phyloP scores from a whole-genome alignment of 2,797 vertebrate species.

The Fundulus diaphanus region DNA sequence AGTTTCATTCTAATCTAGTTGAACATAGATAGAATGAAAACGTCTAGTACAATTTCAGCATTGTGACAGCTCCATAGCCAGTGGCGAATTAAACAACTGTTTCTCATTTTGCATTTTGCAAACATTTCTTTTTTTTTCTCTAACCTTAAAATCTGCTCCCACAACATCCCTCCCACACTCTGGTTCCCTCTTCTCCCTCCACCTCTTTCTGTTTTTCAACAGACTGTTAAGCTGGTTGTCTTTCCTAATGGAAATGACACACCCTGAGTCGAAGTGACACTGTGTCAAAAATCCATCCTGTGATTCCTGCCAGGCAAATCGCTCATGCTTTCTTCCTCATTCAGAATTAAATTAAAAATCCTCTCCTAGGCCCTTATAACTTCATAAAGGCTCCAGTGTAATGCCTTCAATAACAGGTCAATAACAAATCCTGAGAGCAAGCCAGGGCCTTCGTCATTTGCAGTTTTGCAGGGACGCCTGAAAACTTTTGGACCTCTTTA shows the following conservation, averaged over 20 bases:
- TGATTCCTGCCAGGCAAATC: slow-evolving; percentile 66
- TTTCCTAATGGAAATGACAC: slow-evolving; percentile 68
- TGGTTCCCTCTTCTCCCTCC: slow-evolving; percentile 19
- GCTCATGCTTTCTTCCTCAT: slow-evolving; percentile 53
- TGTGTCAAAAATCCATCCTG: slow-evolving; percentile 67
- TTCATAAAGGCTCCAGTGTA: slow-evolving; percentile 47
- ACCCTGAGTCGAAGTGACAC: slow-evolving; percentile 72
- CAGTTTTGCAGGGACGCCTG: slow-evolving; percentile 45
- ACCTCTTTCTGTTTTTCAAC: slow-evolving; percentile 39
- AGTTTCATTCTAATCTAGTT: slow-evolving; percentile 24
- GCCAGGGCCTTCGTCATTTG: slow-evolving; percentile 27
- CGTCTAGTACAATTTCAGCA: slow-evolving; percentile 23
- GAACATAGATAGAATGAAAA: slow-evolving; percentile 42
- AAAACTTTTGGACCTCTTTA: slow-evolving; percentile 38
- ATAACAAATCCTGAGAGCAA: slow-evolving; percentile 25
- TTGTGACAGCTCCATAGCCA: slow-evolving; percentile 21
- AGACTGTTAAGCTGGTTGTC: slow-evolving; percentile 55
- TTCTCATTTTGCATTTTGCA: slow-evolving; percentile 37
- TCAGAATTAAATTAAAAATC: slow-evolving; percentile 66
- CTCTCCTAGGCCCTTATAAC: slow-evolving; percentile 43
- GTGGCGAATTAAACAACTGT: slow-evolving; percentile 46
- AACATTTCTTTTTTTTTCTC: slow-evolving; percentile 36
- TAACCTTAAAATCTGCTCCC: slow-evolving; percentile 38
- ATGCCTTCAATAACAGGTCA: slow-evolving; percentile 58
- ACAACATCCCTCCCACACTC: slow-evolving; percentile 37